Percentiles rank a stretch among this genome's conserved stretches.
phyloP scores from a whole-genome alignment of 2,113 vertebrate species.

The Isichthys henryi region DNA sequence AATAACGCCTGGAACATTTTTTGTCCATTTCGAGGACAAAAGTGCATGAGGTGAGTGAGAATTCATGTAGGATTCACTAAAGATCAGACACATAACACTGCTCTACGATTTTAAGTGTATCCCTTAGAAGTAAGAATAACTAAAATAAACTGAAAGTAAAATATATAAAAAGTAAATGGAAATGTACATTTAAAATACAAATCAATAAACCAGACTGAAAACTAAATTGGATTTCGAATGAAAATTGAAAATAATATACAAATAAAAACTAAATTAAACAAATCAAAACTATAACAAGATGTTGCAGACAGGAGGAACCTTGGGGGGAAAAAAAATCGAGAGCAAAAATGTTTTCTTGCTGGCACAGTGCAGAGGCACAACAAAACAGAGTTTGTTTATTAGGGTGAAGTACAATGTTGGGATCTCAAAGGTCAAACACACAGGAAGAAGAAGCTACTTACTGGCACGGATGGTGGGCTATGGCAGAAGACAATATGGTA shows the following conservation, averaged over 20 bases:
- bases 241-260: neutral
- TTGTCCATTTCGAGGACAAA: neutral
- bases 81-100: neutral
- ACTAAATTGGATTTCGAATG: neutral
- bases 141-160: neutral
- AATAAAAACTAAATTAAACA: neutral
- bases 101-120: neutral
- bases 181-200: neutral
- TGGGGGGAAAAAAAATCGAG: neutral
- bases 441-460: conserved; percentile 38
- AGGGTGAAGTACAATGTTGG: conserved; percentile 46
- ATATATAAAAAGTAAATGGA: neutral
- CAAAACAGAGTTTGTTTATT: conserved; percentile 48
- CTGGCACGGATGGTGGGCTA: conserved; percentile 30
- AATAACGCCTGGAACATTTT: neutral
- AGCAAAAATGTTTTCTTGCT: neutral
- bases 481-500: neutral
- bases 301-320: neutral
- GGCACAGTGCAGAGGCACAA: neutral
- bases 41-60: neutral
- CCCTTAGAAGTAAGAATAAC: neutral
- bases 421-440: conserved; percentile 47
- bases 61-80: neutral
- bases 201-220: neutral
- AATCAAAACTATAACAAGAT: neutral